A percentile compares a stretch with the other conserved stretches of the same genome.
These are phyloP conservation scores for Coranthus polyacanthus DNA, from an alignment of 2,797 vertebrate species.

Conservation along the genomic window DNA sequence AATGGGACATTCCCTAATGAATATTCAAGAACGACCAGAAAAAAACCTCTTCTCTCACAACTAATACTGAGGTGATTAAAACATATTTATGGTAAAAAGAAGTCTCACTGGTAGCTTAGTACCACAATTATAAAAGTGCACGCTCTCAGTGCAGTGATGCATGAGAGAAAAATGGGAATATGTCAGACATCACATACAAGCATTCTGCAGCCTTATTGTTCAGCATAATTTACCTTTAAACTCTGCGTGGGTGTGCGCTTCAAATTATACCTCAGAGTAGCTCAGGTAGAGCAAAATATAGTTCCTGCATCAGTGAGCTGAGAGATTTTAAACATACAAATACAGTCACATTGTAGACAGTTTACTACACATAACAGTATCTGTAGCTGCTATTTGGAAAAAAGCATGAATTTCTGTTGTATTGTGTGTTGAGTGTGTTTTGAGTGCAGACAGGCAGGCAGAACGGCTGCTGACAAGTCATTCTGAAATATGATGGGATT, in stretches of 20 bases:
- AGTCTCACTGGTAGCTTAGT: constrained; percentile 10
- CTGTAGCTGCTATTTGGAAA: constrained; percentile 16
- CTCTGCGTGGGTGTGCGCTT: constrained; percentile 51
- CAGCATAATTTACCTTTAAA: constrained; percentile 29
- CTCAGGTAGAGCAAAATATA: constrained; percentile 21
- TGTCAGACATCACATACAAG: constrained; percentile 8
- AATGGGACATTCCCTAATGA: too few relatives aligned
- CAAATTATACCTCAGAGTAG: constrained; percentile 29
- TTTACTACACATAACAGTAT: background rate
- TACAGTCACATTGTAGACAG: too few relatives aligned
- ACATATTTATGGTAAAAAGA: background rate
- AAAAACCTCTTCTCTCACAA: background rate
- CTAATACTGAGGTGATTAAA: background rate
- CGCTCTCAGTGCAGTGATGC: background rate
- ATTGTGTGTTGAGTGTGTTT: background rate
- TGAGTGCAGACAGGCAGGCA: constrained; percentile 5
- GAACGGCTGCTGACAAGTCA: constrained; percentile 19
- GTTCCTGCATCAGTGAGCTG: constrained; percentile 23
- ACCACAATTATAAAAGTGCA: constrained; percentile 7
- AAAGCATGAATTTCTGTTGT: background rate
- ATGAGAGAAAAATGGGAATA: constrained; percentile 46
- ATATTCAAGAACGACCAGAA: background rate
- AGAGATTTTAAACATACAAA: too few relatives aligned
- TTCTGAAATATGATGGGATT: background rate
- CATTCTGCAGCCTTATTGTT: constrained; percentile 18